Percentiles rank a stretch among this genome's conserved stretches.
Conservation (phyloP, 2,797 vertebrate genomes). For the Neolamprologus multifasciatus region DNA sequence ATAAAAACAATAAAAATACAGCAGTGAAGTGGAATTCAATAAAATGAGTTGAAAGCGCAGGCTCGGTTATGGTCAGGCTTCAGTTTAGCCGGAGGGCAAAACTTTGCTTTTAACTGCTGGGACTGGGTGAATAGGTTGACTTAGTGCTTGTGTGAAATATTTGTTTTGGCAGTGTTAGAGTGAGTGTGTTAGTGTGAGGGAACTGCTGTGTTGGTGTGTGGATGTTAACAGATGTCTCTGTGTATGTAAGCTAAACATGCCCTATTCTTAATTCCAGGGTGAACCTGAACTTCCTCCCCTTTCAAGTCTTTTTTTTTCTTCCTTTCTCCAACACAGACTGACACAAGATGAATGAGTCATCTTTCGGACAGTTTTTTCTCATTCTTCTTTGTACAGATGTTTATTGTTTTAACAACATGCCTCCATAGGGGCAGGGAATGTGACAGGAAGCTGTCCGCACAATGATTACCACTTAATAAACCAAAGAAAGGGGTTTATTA, state of each 20-base stretch:
- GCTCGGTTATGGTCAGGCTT: conserved; percentile 47
- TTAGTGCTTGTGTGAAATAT: conserved; percentile 31
- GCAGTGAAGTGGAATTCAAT: conserved; percentile 53
- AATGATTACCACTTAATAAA: background rate
- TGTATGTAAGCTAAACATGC: conserved; percentile 53
- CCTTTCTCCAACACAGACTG: conserved; percentile 10
- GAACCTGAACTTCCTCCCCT: conserved; percentile 55
- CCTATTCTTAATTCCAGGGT: conserved; percentile 49
- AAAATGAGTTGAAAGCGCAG: conserved; percentile 54
- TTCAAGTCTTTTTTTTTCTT: conserved; percentile 24
- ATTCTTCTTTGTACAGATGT: background rate
- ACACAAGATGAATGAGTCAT: conserved; percentile 34
- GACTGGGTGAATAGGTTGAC: conserved; percentile 46
- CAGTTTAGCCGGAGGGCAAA: conserved; percentile 47
- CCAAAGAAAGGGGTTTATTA: background rate
- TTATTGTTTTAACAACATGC: conserved; percentile 15
- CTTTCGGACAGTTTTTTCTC: background rate
- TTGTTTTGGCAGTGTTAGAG: conserved; percentile 20
- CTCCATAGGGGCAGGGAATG: background rate
- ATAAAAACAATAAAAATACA: conserved; percentile 42
- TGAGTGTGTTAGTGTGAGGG: background rate
- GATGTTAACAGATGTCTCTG: conserved; percentile 51
- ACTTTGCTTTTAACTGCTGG: conserved; percentile 52
- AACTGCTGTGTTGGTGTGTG: conserved; percentile 35
- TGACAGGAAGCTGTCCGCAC: background rate